phyloP scores from a whole-genome alignment of 1,140 invertebrate genomes.

The Hormaphis cornu region DNA sequence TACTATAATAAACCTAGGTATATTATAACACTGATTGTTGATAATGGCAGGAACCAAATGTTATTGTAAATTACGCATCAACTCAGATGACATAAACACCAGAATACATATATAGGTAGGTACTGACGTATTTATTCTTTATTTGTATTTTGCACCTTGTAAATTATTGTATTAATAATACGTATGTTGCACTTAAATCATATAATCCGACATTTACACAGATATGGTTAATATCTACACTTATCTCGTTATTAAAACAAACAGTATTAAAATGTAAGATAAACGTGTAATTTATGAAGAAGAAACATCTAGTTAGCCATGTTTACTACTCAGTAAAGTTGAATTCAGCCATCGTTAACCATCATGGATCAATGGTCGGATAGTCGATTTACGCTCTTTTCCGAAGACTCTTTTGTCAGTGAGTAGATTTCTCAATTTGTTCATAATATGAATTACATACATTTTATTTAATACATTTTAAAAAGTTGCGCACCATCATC shows the following conservation, averaged over 20 bases:
- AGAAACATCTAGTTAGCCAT: background rate
- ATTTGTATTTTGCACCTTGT: constrained; percentile 1
- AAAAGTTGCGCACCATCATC: too few species aligned
- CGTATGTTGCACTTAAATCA: background rate
- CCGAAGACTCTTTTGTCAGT: constrained; percentile 22
- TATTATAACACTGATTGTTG: too few species aligned
- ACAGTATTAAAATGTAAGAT: background rate
- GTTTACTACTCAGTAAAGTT: constrained; percentile 4
- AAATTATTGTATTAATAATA: background rate
- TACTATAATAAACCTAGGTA: too few species aligned
- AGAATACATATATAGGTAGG: too few species aligned
- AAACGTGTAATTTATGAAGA: background rate
- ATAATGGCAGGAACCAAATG: too few species aligned
- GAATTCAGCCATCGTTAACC: background rate
- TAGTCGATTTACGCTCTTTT: constrained; percentile 24
- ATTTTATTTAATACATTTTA: too few species aligned
- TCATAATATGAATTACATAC: background rate
- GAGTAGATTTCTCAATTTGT: background rate
- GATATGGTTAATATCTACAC: constrained; percentile 8
- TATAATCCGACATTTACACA: constrained; percentile 13
- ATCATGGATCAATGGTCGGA: constrained; percentile 16
- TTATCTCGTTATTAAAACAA: constrained; percentile 17
- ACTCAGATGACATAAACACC: too few species aligned
- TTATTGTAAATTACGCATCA: too few species aligned
- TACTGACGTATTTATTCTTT: background rate